Evolutionary conservation across 2,888 invertebrate genomes (phyloP).

Genomic region (Brachynemurus nebulosus): DNA sequence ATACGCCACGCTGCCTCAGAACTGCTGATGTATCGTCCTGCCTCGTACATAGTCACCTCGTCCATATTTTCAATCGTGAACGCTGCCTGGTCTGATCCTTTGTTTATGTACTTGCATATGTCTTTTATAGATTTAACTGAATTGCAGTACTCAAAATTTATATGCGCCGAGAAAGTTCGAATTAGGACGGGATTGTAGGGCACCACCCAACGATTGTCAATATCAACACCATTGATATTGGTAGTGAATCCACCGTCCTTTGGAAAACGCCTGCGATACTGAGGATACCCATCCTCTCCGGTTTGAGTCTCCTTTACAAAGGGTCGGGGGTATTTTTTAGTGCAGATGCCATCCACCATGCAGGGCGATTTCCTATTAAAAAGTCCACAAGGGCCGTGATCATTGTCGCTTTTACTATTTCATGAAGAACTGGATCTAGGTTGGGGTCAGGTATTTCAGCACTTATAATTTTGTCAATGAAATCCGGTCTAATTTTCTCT

Average conservation of each 20-base stretch:
- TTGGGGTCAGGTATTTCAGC: constrained; percentile 12
- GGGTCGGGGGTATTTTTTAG: constrained; percentile 21
- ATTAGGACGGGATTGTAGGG: constrained; percentile 8
- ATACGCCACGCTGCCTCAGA: constrained; percentile 20
- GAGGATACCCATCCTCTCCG: constrained; percentile 22
- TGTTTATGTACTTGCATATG: constrained; percentile 17
- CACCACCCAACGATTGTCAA: constrained; percentile 10
- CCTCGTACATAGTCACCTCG: constrained; percentile 18
- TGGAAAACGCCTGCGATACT: constrained; percentile 20
- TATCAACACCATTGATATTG: constrained; percentile 5
- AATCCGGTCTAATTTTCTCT: constrained; percentile 13
- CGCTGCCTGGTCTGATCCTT: constrained; percentile 13
- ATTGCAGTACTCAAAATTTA: constrained; percentile 17
- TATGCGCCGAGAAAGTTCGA: constrained; percentile 14
- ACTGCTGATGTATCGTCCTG: constrained; percentile 16
- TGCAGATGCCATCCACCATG: constrained; percentile 24
- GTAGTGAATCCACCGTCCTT: constrained; percentile 10
- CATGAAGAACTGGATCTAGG: constrained; percentile 8
- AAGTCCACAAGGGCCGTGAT: constrained; percentile 7
- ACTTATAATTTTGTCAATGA: constrained; percentile 12
- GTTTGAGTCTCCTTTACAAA: constrained; percentile 18
- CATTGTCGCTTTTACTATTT: constrained; percentile 11
- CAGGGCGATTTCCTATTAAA: constrained; percentile 21
- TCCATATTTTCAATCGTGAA: constrained; percentile 9
- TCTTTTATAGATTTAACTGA: constrained; percentile 10